Evolutionary conservation across 2,888 invertebrate species (phyloP).

Genomic region (Mycalesis mineus): DNA sequence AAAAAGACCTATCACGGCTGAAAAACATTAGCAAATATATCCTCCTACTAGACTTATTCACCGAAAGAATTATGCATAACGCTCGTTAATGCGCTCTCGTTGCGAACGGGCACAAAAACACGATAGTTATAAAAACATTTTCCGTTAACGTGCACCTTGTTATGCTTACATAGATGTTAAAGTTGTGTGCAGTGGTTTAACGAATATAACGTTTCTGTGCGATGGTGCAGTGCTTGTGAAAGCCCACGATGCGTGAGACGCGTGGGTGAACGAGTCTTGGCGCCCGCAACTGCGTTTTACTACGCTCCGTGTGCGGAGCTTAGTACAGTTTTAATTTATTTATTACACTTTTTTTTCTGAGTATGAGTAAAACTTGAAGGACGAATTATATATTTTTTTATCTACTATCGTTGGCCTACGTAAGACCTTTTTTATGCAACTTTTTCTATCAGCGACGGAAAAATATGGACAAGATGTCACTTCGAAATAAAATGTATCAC

Average conservation of each 20-base stretch:
- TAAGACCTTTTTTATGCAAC: no score
- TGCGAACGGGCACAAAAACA: conserved; percentile 10
- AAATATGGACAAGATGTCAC: no score
- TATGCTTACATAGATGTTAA: conserved; percentile 29
- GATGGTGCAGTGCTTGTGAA: conserved; percentile 60
- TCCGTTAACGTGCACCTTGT: conserved; percentile 28
- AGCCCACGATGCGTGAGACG: conserved; percentile 64
- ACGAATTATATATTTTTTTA: no score
- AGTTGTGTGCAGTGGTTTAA: conserved; percentile 30
- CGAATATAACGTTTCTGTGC: conserved; percentile 38
- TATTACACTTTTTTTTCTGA: not conserved
- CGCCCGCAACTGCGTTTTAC: conserved; percentile 42
- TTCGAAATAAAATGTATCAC: no score
- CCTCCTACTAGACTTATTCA: conserved; percentile 27
- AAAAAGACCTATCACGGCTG: conserved; percentile 22
- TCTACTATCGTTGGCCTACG: no score
- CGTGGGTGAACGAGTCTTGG: conserved; percentile 69
- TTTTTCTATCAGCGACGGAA: no score
- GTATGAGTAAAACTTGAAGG: not conserved
- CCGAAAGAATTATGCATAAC: conserved; percentile 34
- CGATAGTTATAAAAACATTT: conserved; percentile 11
- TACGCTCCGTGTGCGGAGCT: conserved; percentile 32
- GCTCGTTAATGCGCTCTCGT: conserved; percentile 26
- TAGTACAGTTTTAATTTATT: conserved; percentile 10
- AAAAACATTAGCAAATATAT: conserved; percentile 34